Conservation (phyloP, 2,888 invertebrate genomes). For the Euplagia quadripunctaria region DNA sequence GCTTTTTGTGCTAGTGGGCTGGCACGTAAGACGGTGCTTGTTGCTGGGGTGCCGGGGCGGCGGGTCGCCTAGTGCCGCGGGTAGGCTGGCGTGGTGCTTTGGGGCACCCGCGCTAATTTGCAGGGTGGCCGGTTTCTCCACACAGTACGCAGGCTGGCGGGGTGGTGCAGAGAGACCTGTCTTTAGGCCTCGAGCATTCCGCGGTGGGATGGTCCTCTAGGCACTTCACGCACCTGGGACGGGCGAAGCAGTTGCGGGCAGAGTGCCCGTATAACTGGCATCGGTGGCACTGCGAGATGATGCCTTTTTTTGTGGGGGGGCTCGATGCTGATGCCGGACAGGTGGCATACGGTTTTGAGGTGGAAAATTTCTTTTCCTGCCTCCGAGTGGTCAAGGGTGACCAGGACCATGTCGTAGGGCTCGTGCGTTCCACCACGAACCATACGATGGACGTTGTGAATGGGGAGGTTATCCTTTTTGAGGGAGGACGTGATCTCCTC, state of each 20-base stretch:
- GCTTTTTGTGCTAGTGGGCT: too few species aligned
- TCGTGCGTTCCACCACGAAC: neutral
- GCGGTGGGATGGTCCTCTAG: neutral
- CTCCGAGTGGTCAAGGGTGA: neutral
- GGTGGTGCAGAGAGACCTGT: neutral
- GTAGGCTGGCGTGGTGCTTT: neutral
- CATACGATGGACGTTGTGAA: neutral
- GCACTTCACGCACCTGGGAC: conserved; percentile 15
- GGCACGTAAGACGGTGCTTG: too few species aligned
- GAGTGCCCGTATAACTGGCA: neutral
- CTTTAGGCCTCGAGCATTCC: neutral
- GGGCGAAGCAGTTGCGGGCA: conserved; percentile 3
- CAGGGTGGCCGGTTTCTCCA: neutral
- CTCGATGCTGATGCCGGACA: neutral
- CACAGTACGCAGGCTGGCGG: neutral
- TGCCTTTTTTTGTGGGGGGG: neutral
- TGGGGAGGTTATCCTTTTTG: neutral
- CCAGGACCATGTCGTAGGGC: neutral
- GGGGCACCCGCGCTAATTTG: neutral
- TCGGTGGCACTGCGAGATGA: neutral
- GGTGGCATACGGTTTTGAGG: too few species aligned
- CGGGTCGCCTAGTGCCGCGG: neutral
- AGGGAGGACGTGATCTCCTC: neutral
- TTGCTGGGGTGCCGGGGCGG: neutral
- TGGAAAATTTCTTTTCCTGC: neutral